Conservation (phyloP, 2,888 invertebrate genomes). For the Mesorhabditis belari region DNA sequence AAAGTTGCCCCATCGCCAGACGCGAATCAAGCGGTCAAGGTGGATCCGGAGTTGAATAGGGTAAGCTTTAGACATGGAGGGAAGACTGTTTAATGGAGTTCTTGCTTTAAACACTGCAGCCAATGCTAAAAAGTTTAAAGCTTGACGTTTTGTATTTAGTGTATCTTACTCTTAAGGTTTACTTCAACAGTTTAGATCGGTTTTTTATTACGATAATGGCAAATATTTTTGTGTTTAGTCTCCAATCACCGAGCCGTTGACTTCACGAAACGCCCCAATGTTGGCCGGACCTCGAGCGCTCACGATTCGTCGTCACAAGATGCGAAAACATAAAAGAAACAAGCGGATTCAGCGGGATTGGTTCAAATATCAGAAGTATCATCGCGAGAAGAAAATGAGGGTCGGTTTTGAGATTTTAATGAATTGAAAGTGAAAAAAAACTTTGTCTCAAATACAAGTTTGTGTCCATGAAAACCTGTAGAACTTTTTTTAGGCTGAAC, state of each 20-base stretch:
- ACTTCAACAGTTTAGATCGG: background rate
- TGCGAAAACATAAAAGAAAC: constrained; percentile 48
- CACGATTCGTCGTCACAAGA: constrained; percentile 47
- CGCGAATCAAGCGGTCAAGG: background rate
- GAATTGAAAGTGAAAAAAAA: background rate
- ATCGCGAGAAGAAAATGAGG: constrained; percentile 43
- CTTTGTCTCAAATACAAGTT: no score
- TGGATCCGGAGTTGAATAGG: background rate
- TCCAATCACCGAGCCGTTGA: constrained; percentile 9
- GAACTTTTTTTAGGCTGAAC: constrained; percentile 39
- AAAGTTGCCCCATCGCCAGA: background rate
- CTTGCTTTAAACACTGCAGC: no score
- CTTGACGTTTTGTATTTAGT: no score
- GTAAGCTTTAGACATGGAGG: no score
- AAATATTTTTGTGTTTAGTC: constrained; percentile 1
- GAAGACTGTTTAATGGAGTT: background rate
- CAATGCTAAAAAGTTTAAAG: no score
- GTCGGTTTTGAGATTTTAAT: constrained; percentile 11
- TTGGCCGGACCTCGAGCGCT: constrained; percentile 32
- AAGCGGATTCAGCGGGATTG: constrained; percentile 43
- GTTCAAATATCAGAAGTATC: constrained; percentile 48
- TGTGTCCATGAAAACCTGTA: no score
- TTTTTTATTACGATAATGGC: constrained; percentile 6
- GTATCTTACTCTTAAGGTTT: background rate
- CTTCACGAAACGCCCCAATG: constrained; percentile 11